Evolutionary conservation across 2,113 vertebrate genomes (phyloP).

Genomic region (Cinclus mexicanus): DNA sequence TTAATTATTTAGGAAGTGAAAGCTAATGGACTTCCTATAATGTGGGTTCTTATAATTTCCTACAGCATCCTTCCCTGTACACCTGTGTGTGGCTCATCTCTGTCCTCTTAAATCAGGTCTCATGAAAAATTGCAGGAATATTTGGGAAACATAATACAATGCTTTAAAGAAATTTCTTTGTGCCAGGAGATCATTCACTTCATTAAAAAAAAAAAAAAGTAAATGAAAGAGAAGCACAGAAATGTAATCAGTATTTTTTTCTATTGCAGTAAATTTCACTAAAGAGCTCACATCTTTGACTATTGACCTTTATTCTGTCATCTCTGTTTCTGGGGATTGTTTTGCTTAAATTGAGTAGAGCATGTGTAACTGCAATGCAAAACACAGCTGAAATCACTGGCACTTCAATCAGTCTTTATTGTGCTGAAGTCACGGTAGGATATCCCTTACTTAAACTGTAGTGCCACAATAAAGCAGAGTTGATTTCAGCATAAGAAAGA

Average conservation of each 20-base stretch:
- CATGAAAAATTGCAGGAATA: neutral
- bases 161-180: neutral
- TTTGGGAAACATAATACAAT: neutral
- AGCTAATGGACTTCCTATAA: constrained; percentile 22
- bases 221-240: neutral
- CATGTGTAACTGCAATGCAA: constrained; percentile 61
- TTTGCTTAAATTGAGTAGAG: constrained; percentile 60
- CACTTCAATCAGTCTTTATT: constrained; percentile 73
- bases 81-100: neutral
- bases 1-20: constrained; percentile 38
- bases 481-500: constrained; percentile 56
- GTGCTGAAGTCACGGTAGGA: constrained; percentile 48
- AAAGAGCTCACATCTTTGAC: neutral
- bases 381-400: constrained; percentile 70
- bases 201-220: neutral
- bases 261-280: neutral
- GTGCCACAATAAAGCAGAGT: constrained; percentile 54
- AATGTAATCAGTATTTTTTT: neutral
- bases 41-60: neutral
- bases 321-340: constrained; percentile 19
- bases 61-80: neutral
- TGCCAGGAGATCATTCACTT: neutral
- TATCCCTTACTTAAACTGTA: constrained; percentile 51
- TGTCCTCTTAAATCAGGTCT: neutral
- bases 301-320: neutral